Base-by-base conservation (phyloP, 2,797 vertebrate genomes). In the Phyllotis vaccarum region DNA sequence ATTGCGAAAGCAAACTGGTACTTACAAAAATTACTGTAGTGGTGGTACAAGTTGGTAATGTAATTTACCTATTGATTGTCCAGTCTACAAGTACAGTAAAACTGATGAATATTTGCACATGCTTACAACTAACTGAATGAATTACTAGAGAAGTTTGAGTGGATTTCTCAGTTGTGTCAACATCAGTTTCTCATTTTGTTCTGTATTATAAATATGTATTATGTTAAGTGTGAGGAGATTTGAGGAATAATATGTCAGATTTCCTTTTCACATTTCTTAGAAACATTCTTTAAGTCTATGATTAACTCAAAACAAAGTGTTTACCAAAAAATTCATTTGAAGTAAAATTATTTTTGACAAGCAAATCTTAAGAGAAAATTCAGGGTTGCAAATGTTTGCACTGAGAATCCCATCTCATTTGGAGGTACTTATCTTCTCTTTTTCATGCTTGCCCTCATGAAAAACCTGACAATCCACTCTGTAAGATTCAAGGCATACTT, bases 221-320 rank as follows among this genome's bases (percentile, higher is more conserved):
- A 62, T 27, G 3, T 60, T 83, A 87, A 52, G 5, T 72, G 0
- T 43, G 37, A 10, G 21, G 10, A 76, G 49, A 49, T 62, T 93
- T 82, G 31, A 12, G 31, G 29, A 85, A 37, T 27, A 29, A 2
- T 29, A 17, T 10, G 74, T 49, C n/a, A 17, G 27, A 75, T 21
- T 89, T 95, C 29, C 74, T 70, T 85, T 76, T 49, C 21, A 62
- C 8, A 89, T 68, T 89, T 89, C 43, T 85, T 87, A 93, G 11
- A 11, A 93, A 54, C 4, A 31, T 70, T 9, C 29, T 87, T 3
- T 90, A 37, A 83, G 52, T 81, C 7, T 81, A 70, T 68, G 94
- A 94, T 89, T 93, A 90, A 72, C n/a, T 92, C 9, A 83, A 82
- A 89, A 79, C n/a, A 85, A 93, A 96, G 56, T 91, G 6, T 68